A percentile compares a stretch with the other conserved stretches of the same genome.
These are phyloP conservation scores for Lycaena phlaeas DNA, from an alignment of 2,888 invertebrate species.

Conservation along the genomic window DNA sequence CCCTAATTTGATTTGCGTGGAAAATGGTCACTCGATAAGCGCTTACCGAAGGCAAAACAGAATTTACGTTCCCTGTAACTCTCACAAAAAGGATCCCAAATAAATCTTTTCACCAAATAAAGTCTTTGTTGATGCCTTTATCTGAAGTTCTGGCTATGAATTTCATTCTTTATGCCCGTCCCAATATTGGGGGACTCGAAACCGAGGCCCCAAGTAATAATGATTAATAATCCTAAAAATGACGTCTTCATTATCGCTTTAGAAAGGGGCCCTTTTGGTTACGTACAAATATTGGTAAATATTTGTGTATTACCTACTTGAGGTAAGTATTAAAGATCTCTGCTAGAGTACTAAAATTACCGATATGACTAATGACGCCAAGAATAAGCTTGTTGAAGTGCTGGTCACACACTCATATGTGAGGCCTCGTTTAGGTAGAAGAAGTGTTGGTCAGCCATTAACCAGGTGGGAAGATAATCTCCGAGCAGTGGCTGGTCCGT, in stretches of 20 bases:
- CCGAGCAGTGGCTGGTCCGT: no score
- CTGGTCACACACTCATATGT: no score
- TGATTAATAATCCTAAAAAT: conserved; percentile 5
- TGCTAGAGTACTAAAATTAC: no score
- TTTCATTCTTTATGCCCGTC: conserved; percentile 31
- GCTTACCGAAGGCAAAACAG: conserved; percentile 52
- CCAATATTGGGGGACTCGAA: conserved; percentile 12
- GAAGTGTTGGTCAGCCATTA: no score
- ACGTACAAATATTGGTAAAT: no score
- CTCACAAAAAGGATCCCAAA: conserved; percentile 50
- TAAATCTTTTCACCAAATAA: conserved; percentile 62
- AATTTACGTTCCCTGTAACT: conserved; percentile 55
- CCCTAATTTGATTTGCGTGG: conserved; percentile 63
- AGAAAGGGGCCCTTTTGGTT: neutral
- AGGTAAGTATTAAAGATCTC: no score
- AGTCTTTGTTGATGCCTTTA: conserved; percentile 56
- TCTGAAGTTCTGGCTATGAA: conserved; percentile 40
- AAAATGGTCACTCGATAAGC: conserved; percentile 49
- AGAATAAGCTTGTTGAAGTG: no score
- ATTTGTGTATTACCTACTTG: no score
- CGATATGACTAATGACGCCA: no score
- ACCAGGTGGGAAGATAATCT: no score
- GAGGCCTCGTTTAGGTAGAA: no score
- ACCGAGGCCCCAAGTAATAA: conserved; percentile 6
- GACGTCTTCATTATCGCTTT: neutral